Percentiles rank a stretch among this genome's conserved stretches.
phyloP scores from a whole-genome alignment of 2,888 invertebrate species.

The Steinernema hermaphroditum region DNA sequence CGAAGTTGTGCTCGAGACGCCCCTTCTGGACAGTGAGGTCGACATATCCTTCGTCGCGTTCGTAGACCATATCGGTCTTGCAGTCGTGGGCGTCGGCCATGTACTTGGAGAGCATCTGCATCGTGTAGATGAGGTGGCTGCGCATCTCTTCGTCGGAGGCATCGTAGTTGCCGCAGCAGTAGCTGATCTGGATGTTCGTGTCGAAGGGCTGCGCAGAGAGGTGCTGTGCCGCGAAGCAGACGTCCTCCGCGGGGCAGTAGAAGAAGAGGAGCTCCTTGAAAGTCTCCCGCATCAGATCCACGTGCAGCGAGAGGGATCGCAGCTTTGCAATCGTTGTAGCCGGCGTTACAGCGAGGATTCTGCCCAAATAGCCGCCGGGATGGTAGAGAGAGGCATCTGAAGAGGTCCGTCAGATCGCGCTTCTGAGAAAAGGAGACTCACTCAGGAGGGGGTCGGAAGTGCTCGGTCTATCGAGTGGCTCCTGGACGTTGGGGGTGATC shows the following conservation, averaged over 20 bases:
- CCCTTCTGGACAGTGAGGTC: conserved; percentile 57
- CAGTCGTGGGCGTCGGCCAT: conserved; percentile 3
- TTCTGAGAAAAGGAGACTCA: neutral
- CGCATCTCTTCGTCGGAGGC: conserved; percentile 13
- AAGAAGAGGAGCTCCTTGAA: conserved; percentile 41
- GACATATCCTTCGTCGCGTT: conserved; percentile 47
- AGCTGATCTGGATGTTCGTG: conserved; percentile 52
- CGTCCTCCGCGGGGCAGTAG: conserved; percentile 51
- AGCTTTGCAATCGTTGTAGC: conserved; percentile 40
- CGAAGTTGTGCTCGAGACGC: conserved; percentile 59
- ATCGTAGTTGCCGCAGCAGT: conserved; percentile 12
- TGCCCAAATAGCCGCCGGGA: conserved; percentile 49
- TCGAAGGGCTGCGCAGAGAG: conserved; percentile 46
- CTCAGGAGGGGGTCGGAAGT: conserved; percentile 9
- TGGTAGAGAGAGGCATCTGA: conserved; percentile 48
- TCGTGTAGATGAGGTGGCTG: conserved; percentile 10
- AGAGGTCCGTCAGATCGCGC: neutral
- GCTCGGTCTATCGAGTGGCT: neutral
- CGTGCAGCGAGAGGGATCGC: conserved; percentile 49
- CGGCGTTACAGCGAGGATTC: conserved; percentile 42
- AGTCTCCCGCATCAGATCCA: conserved; percentile 54
- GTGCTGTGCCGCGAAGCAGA: conserved; percentile 45
- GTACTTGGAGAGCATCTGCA: neutral
- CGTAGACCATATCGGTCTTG: conserved; percentile 10
- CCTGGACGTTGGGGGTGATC: neutral